These are phyloP conservation scores for Pterophyllum scalare DNA, from an alignment of 2,113 vertebrate species.

Conservation along the genomic window DNA sequence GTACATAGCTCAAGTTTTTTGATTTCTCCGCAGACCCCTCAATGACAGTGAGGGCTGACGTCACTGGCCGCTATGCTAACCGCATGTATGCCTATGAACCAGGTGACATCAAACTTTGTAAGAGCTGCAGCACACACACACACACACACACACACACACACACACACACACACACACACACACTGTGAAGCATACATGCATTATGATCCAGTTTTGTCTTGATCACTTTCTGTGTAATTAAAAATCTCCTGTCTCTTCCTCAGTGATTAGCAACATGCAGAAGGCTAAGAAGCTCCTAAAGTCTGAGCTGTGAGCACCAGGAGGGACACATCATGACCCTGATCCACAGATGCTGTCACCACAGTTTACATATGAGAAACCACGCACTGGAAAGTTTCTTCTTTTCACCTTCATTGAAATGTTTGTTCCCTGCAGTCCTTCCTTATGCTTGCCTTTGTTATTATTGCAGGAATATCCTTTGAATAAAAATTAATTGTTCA, in stretches of 20 bases:
- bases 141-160: no score
- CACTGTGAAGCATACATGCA: no score
- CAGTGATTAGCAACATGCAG: slow-evolving; percentile 81
- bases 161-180: no score
- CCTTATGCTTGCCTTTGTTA: slow-evolving; percentile 9
- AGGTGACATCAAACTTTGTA: slow-evolving; percentile 84
- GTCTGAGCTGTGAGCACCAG: slow-evolving; percentile 75
- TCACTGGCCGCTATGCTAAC: slow-evolving; percentile 92
- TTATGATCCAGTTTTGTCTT: not conserved
- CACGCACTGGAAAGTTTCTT: slow-evolving; percentile 67
- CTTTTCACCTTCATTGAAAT: slow-evolving; percentile 20
- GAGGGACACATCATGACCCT: not conserved
- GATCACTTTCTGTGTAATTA: not conserved
- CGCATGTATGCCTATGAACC: slow-evolving; percentile 94
- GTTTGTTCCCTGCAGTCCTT: not conserved
- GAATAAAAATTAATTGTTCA: slow-evolving; percentile 71
- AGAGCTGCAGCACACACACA: slow-evolving; percentile 70
- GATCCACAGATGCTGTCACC: not conserved
- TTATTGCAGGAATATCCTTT: slow-evolving; percentile 41
- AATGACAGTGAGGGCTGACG: slow-evolving; percentile 95
- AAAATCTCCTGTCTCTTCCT: not conserved
- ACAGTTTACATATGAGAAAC: slow-evolving; percentile 53
- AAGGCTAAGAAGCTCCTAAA: slow-evolving; percentile 82
- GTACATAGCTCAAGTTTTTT: not conserved
- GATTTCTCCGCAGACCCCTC: slow-evolving; percentile 86